Conservation (phyloP, 2,113 vertebrate species). For the Coryphaenoides rupestris region DNA sequence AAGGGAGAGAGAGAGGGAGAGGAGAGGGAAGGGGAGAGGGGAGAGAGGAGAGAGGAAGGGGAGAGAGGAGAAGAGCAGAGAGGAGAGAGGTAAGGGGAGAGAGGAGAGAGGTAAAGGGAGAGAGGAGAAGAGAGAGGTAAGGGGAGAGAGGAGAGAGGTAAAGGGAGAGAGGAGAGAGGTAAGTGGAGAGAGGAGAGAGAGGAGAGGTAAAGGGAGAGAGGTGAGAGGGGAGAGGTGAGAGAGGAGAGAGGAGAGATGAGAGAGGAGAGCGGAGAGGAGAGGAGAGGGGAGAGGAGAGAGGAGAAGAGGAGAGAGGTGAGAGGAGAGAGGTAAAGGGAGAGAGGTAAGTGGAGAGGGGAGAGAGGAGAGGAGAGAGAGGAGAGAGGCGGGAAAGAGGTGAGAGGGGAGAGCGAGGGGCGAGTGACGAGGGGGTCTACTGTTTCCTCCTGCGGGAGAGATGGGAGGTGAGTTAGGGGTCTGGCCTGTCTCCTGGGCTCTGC, state of each 20-base stretch:
- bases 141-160: too few species aligned
- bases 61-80: slow-evolving; percentile 3
- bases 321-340: background rate
- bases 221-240: too few species aligned
- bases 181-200: background rate
- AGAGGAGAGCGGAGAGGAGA: too few species aligned
- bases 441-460: slow-evolving; percentile 31
- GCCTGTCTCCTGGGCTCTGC: slow-evolving; percentile 42
- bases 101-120: slow-evolving; percentile 36
- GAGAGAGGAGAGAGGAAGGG: slow-evolving; percentile 15
- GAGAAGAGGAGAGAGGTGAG: background rate
- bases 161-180: too few species aligned
- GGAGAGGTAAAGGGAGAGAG: too few species aligned
- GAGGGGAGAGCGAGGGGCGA: background rate
- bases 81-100: slow-evolving; percentile 4
- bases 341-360: background rate
- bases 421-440: slow-evolving; percentile 19
- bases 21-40: background rate
- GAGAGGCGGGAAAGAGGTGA: slow-evolving; percentile 14
- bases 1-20: background rate
- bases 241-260: too few species aligned
- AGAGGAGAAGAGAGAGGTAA: background rate
- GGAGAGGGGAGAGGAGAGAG: slow-evolving; percentile 9
- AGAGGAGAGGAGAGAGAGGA: slow-evolving; percentile 11
- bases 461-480: slow-evolving; percentile 48